Evolutionary conservation across 2,888 invertebrate species (phyloP).

Genomic region (Watsonalla cultraria): DNA sequence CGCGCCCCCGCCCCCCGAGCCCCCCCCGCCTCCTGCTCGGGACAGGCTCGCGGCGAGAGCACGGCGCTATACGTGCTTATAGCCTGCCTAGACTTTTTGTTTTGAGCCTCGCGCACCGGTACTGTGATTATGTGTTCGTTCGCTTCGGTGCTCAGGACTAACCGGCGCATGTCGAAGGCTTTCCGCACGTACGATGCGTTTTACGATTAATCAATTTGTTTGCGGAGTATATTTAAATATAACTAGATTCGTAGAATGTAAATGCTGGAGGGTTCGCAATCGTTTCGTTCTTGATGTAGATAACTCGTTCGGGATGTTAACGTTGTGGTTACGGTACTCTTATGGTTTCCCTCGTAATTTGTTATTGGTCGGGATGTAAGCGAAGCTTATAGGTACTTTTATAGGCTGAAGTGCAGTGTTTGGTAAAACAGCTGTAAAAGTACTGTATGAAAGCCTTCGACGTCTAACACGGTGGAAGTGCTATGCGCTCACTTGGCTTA

Average conservation of each 20-base stretch:
- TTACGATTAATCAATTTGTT: too few relatives aligned
- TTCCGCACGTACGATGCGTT: slow-evolving; percentile 22
- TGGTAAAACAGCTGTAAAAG: neutral
- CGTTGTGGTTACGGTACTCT: too few relatives aligned
- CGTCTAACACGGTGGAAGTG: slow-evolving; percentile 49
- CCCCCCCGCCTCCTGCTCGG: slow-evolving; percentile 31
- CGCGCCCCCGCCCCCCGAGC: slow-evolving; percentile 17
- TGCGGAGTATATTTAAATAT: too few relatives aligned
- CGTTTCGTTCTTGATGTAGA: too few relatives aligned
- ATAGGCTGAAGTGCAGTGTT: neutral
- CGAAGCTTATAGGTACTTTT: neutral
- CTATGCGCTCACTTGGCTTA: slow-evolving; percentile 46
- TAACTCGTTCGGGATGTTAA: too few relatives aligned
- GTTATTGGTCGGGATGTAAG: neutral
- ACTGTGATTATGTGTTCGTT: slow-evolving; percentile 63
- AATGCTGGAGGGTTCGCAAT: too few relatives aligned
- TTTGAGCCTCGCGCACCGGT: slow-evolving; percentile 69
- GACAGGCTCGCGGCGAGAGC: slow-evolving; percentile 53
- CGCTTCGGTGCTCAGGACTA: slow-evolving; percentile 67
- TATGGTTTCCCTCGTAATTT: too few relatives aligned
- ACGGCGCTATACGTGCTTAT: slow-evolving; percentile 74
- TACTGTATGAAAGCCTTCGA: slow-evolving; percentile 38
- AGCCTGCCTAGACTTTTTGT: slow-evolving; percentile 78
- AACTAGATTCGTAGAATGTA: too few relatives aligned
- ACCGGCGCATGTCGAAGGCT: slow-evolving; percentile 42